Evolutionary conservation across 2,113 vertebrate genomes (phyloP).

Genomic region (Diadophis punctatus): DNA sequence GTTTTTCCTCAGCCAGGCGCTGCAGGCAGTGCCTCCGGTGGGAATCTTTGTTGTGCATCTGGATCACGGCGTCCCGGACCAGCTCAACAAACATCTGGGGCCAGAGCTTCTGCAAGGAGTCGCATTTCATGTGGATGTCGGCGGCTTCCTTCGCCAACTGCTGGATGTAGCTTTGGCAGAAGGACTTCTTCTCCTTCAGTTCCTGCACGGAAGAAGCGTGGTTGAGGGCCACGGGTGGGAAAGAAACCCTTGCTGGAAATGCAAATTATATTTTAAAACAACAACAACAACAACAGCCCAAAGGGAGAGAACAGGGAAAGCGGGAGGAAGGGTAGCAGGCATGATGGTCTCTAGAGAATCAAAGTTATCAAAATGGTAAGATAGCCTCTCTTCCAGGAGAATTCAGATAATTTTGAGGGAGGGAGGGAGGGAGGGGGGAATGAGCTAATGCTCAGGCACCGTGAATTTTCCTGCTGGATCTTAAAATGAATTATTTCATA

Average conservation of each 20-base stretch:
- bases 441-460: neutral
- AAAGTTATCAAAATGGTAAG: neutral
- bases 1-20: slow-evolving; percentile 73
- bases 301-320: neutral
- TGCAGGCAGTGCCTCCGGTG: slow-evolving; percentile 85
- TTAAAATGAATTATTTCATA: neutral
- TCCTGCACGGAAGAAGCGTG: slow-evolving; percentile 59
- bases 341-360: neutral
- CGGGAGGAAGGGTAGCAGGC: neutral
- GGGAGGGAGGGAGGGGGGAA: neutral
- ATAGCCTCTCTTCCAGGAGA: neutral
- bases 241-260: neutral
- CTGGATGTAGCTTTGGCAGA: slow-evolving; percentile 81
- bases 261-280: neutral
- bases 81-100: slow-evolving; percentile 93
- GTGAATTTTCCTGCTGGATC: neutral
- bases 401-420: too few relatives aligned
- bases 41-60: slow-evolving; percentile 80
- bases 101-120: slow-evolving; percentile 93
- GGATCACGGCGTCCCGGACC: slow-evolving; percentile 88
- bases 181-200: slow-evolving; percentile 72
- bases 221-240: neutral
- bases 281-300: neutral
- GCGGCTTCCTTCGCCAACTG: slow-evolving; percentile 81
- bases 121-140: slow-evolving; percentile 86